Conservation (phyloP, 2,797 vertebrate species). For the Liparis tanakae region DNA sequence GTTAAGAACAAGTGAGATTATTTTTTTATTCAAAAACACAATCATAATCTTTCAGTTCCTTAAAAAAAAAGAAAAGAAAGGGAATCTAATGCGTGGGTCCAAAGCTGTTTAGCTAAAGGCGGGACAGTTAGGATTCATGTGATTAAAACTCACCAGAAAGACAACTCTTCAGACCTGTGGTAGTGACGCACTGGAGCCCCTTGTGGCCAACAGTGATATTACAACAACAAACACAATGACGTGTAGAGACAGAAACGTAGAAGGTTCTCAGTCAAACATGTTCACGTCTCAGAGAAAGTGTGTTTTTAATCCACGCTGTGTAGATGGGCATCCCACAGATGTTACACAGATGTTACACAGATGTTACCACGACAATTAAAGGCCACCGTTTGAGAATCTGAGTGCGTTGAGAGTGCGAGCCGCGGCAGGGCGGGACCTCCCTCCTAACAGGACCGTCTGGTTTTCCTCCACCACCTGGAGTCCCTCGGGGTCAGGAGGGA, state of each 20-base stretch:
- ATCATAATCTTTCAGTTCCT: not conserved
- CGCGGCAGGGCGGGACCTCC: constrained; percentile 54
- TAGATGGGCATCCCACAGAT: not conserved
- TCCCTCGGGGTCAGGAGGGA: constrained; percentile 39
- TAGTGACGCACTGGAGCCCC: not conserved
- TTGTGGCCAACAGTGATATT: not conserved
- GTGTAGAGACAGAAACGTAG: too few relatives aligned
- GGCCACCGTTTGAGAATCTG: not conserved
- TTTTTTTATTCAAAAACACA: not conserved
- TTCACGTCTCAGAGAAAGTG: too few relatives aligned
- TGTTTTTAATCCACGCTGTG: not conserved
- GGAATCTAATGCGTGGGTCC: too few relatives aligned
- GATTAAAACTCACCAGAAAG: not conserved
- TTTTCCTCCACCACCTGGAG: constrained; percentile 47
- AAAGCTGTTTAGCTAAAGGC: too few relatives aligned
- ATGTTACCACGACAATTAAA: not conserved
- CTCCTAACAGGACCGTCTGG: constrained; percentile 63
- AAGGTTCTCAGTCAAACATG: not conserved
- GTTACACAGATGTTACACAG: not conserved
- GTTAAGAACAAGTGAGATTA: not conserved
- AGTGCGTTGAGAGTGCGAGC: not conserved
- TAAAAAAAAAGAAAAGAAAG: too few relatives aligned
- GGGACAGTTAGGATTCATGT: not conserved
- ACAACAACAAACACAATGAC: not conserved
- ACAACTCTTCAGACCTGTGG: not conserved